Base-by-base conservation (phyloP, 2,888 invertebrate genomes). In the Phorcus lineatus region DNA sequence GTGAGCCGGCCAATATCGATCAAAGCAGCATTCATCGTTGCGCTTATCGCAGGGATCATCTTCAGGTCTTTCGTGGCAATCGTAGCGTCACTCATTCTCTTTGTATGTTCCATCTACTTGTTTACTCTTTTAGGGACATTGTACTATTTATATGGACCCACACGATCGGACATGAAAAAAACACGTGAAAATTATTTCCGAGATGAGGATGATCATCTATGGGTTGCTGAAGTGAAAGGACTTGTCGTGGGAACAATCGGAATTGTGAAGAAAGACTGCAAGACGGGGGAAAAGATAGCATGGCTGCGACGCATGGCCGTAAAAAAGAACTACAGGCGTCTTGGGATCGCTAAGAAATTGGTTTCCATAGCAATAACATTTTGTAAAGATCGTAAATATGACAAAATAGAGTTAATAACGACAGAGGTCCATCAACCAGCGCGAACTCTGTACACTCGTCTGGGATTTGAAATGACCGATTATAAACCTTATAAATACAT, bases 261-360 rank as follows among this genome's bases (percentile, higher is more conserved):
- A 1, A 81, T 87, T 22, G 80, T 86, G 9, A 75, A 76, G 75
- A 82, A 80, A 57, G 22, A 53, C 31, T 28, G 57, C 22, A n/a
- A n/a, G 6, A 13, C 19, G n/a, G 53, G 40, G 7, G 76, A 66
- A 11, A 86, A 83, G 57, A 67, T 83, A 31, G 87, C 87, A 3
- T 87, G 86, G 86, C 78, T 87, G 17, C 74, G 87, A 57, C 76
- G 87, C 28, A 85, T 87, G 85, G 86, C 83, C 17, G 87, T 87
- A 6, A 80, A 66, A 57, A 81, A 74, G 55, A 55, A 76, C 19
- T 84, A 66, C 66, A 74, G 87, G 36, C 81, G 85, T 19, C 40
- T 80, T 24, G 87, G 87, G 0, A 83, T 87, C 22, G 87, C 86
- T 0, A 85, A 84, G 62, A 77, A 80, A 7, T 66, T 87, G 40